A percentile compares a stretch with the other conserved stretches of the same genome.
phyloP scores from a whole-genome alignment of 2,113 vertebrate genomes.

The Balaeniceps rex region DNA sequence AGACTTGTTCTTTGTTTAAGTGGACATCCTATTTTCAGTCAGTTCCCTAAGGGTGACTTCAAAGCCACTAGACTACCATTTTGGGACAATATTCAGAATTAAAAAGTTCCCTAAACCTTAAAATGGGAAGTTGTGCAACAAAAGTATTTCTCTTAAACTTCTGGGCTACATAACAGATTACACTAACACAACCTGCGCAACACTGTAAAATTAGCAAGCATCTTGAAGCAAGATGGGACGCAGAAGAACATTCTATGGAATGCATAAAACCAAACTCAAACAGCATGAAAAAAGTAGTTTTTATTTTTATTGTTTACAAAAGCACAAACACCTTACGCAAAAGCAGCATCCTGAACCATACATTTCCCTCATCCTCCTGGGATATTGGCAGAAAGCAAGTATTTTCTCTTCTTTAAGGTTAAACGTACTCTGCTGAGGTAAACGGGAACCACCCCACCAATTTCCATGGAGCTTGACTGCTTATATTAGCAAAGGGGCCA shows the following conservation, averaged over 20 bases:
- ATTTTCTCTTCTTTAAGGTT: background rate
- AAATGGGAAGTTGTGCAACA: background rate
- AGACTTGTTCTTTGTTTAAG: background rate
- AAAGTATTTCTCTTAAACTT: background rate
- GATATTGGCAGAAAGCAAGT: conserved; percentile 9
- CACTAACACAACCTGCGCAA: background rate
- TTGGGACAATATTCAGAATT: background rate
- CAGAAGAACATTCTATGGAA: background rate
- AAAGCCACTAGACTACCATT: background rate
- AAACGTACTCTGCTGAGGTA: background rate
- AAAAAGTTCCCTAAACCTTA: background rate
- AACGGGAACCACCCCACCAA: background rate
- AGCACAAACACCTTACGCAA: conserved; percentile 51
- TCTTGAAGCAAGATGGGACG: background rate
- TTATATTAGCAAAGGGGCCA: background rate
- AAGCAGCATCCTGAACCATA: conserved; percentile 36
- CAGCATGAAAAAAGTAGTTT: conserved; percentile 51
- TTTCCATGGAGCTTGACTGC: background rate
- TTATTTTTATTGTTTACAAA: conserved; percentile 64
- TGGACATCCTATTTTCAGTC: background rate
- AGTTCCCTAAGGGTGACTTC: background rate
- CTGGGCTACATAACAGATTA: background rate
- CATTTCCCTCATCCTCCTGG: background rate
- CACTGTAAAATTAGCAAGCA: background rate
- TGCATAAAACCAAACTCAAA: conserved; percentile 23